phyloP scores from a whole-genome alignment of 2,797 vertebrate species.

The Poecilia picta region DNA sequence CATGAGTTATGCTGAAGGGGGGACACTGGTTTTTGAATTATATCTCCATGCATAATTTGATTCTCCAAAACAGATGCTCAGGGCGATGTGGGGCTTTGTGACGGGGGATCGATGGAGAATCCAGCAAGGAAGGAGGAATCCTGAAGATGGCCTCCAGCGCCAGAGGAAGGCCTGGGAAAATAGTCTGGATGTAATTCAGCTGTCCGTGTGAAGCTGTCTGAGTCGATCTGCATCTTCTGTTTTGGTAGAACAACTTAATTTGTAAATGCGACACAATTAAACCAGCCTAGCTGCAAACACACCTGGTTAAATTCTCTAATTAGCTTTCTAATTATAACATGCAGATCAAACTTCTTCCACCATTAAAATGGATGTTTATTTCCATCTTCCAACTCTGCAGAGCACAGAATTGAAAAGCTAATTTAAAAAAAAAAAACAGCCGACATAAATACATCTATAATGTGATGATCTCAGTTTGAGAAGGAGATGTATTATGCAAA shows the following conservation, averaged over 20 bases:
- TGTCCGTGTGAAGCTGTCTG: background rate
- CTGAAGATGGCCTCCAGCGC: conserved; percentile 18
- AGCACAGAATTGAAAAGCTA: background rate
- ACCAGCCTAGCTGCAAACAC: conserved; percentile 17
- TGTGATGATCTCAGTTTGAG: background rate
- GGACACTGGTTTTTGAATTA: conserved; percentile 58
- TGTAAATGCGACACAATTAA: conserved; percentile 57
- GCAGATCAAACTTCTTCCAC: conserved; percentile 15
- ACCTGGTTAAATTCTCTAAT: conserved; percentile 42
- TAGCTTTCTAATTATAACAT: conserved; percentile 12
- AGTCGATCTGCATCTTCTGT: conserved; percentile 25
- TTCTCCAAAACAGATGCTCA: conserved; percentile 64
- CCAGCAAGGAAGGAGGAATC: conserved; percentile 11
- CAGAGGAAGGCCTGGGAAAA: conserved; percentile 23
- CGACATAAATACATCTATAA: background rate
- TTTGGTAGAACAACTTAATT: conserved; percentile 37
- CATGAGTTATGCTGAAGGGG: conserved; percentile 47
- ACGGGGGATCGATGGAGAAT: conserved; percentile 31
- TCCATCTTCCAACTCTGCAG: background rate
- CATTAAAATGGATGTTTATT: background rate
- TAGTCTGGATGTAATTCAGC: conserved; percentile 12
- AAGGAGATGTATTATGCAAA: background rate
- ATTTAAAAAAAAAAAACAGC: background rate
- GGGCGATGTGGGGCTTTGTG: conserved; percentile 47
- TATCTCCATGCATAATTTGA: conserved; percentile 60